phyloP scores from a whole-genome alignment of 2,797 vertebrate genomes.

The Liparis tanakae region DNA sequence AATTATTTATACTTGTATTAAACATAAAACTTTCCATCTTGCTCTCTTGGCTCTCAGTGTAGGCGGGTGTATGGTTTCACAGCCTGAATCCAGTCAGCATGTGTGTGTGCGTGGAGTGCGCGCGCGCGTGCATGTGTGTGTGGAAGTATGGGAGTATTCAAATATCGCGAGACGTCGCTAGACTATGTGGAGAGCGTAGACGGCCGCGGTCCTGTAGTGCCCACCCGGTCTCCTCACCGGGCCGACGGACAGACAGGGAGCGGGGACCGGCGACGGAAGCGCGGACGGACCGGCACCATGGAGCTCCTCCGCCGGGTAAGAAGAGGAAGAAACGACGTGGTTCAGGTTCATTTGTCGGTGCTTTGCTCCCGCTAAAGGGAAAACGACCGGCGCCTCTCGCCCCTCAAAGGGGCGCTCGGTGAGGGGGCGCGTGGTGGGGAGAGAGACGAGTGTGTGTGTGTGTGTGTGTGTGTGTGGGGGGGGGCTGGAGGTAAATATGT shows the following conservation, averaged over 20 bases:
- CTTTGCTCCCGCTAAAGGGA: constrained; percentile 29
- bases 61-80: constrained; percentile 9
- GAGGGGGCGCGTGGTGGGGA: background rate
- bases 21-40: background rate
- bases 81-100: background rate
- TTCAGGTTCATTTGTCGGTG: background rate
- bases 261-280: constrained; percentile 30
- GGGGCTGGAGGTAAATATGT: background rate
- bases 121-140: background rate
- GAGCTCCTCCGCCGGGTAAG: constrained; percentile 53
- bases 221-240: constrained; percentile 54
- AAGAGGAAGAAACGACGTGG: background rate
- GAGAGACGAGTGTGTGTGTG: background rate
- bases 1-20: background rate
- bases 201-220: constrained; percentile 1
- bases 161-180: constrained; percentile 48
- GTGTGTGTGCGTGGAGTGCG: background rate
- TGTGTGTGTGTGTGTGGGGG: no score
- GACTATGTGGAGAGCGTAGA: background rate
- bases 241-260: constrained; percentile 20
- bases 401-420: constrained; percentile 1
- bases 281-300: constrained; percentile 37
- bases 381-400: constrained; percentile 21
- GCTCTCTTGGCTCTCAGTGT: background rate
- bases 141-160: background rate